Evolutionary conservation across 2,797 vertebrate genomes (phyloP).

Genomic region (Poecilia wingei): DNA sequence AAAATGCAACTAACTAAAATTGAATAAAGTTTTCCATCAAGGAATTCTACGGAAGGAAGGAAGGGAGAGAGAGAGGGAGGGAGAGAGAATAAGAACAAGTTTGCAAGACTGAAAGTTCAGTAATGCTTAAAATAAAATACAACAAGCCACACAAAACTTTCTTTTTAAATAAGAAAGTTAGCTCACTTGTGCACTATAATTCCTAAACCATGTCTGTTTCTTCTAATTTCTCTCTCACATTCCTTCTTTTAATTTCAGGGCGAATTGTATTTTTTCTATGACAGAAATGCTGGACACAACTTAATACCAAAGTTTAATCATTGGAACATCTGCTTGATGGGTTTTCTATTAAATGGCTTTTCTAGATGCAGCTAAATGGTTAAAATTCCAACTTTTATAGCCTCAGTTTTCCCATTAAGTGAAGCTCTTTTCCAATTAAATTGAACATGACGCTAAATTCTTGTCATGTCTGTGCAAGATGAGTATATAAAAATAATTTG

Average conservation of each 20-base stretch:
- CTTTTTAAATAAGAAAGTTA: neutral
- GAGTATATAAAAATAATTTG: neutral
- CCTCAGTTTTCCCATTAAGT: neutral
- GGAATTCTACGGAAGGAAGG: too few relatives aligned
- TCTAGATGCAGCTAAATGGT: neutral
- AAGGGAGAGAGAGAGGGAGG: too few relatives aligned
- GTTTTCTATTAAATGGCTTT: neutral
- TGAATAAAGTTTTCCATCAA: too few relatives aligned
- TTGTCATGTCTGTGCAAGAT: neutral
- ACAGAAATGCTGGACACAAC: neutral
- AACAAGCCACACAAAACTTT: neutral
- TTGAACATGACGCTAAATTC: neutral
- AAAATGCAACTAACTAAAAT: too few relatives aligned
- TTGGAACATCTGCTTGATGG: neutral
- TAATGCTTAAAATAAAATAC: neutral
- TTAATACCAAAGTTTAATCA: neutral
- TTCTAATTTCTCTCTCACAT: neutral
- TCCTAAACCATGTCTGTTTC: neutral
- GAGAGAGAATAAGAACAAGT: neutral
- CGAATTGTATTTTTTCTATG: neutral
- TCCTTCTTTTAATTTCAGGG: neutral
- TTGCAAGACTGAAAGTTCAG: neutral
- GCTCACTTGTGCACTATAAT: neutral
- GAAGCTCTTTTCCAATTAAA: neutral
- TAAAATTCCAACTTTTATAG: neutral